Base-by-base conservation (phyloP, 2,888 invertebrate species). In the Eilema sororculum region DNA sequence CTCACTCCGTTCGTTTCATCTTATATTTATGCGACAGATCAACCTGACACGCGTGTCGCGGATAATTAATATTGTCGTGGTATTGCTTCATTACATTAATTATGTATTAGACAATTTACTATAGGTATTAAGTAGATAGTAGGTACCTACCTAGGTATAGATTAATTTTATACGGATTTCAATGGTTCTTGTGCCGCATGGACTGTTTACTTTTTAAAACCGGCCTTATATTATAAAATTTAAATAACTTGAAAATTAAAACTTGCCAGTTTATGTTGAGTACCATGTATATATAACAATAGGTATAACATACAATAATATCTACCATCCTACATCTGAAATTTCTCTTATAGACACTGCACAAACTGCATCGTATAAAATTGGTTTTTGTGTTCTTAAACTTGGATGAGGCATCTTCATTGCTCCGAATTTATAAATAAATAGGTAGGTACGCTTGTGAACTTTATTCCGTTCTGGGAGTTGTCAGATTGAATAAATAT, bases 381-480 rank as follows among this genome's bases (percentile, higher is more conserved):
- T 74, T 79, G 74, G 41, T 76, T 73, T 76, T 75, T 58, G 76
- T 76, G 33, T 64, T 73, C 59, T n/a, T 41, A 75, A 69, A 78
- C 58, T 73, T 73, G 57, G 41, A 41, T 25, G 52, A 24, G 73
- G 78, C 73, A 83, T 83, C 84, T 80, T 58, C 64, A 52, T 70
- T 74, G 76, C 74, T 68, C 56, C 66, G 70, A 61, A 78, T 81
- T n/a, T n/a, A n/a, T n/a, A n/a, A n/a, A n/a, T n/a, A n/a, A n/a
- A n/a, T n/a, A n/a, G 6, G 20, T 46, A 20, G 0, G 0, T 77
- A 68, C 70, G 75, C 78, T 83, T 80, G 78, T 78, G 79, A 87
- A 84, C 82, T 84, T 65, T 85, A 85, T 79, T 83, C 80, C 80
- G 77, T 81, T 85, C 82, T 82, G 63, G 65, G 71, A 79, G 25